A percentile compares a stretch with the other conserved stretches of the same genome.
These are phyloP conservation scores for Megalurothrips usitatus DNA, from an alignment of 2,888 invertebrate species.

Conservation along the genomic window DNA sequence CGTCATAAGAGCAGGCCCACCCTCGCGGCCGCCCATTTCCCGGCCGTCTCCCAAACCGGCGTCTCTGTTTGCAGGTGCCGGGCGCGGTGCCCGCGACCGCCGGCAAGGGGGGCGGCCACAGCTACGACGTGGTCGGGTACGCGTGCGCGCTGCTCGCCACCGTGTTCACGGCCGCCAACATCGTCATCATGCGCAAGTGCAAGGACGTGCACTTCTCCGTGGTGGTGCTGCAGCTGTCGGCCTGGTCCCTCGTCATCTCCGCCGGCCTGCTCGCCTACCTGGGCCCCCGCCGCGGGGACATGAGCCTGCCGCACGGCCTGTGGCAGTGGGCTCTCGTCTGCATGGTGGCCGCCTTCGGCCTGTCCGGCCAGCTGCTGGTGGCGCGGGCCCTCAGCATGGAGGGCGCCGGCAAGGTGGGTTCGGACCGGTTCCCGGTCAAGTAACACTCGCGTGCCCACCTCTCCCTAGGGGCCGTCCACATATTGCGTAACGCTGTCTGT, in stretches of 20 bases:
- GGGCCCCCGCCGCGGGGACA: conserved; percentile 34
- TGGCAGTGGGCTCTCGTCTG: conserved; percentile 42
- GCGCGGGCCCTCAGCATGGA: conserved; percentile 49
- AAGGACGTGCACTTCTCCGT: conserved; percentile 49
- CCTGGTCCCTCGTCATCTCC: conserved; percentile 46
- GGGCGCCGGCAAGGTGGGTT: conserved; percentile 45
- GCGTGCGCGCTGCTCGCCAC: conserved; percentile 47
- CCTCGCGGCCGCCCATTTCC: no score
- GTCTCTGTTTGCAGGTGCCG: neutral
- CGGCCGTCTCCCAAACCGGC: no score
- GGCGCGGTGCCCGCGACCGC: neutral
- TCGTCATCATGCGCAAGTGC: conserved; percentile 50
- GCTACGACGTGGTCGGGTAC: conserved; percentile 48
- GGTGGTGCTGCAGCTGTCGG: conserved; percentile 47
- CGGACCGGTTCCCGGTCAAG: neutral
- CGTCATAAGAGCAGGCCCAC: no score
- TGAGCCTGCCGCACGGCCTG: conserved; percentile 42
- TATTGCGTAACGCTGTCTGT: neutral
- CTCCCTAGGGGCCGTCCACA: neutral
- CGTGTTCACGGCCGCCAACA: conserved; percentile 49
- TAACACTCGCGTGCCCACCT: neutral
- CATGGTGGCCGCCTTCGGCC: conserved; percentile 44
- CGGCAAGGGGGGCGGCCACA: conserved; percentile 35
- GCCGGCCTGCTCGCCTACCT: conserved; percentile 42
- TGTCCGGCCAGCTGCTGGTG: conserved; percentile 48